Conservation (phyloP, 2,797 vertebrate species). For the Mionectes olivaceus region DNA sequence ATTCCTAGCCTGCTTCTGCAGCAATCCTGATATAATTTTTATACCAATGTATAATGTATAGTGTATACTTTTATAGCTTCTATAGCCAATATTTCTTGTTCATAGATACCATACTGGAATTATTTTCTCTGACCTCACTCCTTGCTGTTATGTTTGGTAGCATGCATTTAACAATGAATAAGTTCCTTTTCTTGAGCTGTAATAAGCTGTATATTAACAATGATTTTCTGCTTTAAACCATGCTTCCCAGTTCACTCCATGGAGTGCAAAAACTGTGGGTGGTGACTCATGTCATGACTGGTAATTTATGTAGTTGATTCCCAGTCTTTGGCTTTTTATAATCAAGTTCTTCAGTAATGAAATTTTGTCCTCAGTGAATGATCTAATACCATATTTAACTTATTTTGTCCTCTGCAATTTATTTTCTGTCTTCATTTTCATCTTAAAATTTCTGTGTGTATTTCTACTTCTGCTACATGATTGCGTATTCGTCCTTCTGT, state of each 20-base stretch:
- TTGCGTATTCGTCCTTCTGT: not conserved
- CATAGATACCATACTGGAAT: not conserved
- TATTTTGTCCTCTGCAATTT: not conserved
- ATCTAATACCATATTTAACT: not conserved
- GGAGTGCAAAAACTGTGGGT: not conserved
- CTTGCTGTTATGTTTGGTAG: not conserved
- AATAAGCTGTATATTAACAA: not conserved
- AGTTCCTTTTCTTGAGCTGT: not conserved
- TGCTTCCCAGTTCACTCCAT: not conserved
- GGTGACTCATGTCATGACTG: not conserved
- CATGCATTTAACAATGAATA: not conserved
- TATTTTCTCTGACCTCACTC: not conserved
- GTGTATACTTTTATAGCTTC: not conserved
- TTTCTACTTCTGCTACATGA: not conserved
- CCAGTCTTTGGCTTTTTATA: not conserved
- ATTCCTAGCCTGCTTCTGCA: not conserved
- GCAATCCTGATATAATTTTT: not conserved
- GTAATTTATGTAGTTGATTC: accelerated
- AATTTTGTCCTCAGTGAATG: not conserved
- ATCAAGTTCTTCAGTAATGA: not conserved
- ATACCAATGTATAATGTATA: not conserved
- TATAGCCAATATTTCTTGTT: not conserved
- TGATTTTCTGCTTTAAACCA: not conserved
- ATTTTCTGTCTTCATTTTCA: not conserved
- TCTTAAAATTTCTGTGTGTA: not conserved